phyloP scores from a whole-genome alignment of 2,797 vertebrate species.

The Sebastes itinus region DNA sequence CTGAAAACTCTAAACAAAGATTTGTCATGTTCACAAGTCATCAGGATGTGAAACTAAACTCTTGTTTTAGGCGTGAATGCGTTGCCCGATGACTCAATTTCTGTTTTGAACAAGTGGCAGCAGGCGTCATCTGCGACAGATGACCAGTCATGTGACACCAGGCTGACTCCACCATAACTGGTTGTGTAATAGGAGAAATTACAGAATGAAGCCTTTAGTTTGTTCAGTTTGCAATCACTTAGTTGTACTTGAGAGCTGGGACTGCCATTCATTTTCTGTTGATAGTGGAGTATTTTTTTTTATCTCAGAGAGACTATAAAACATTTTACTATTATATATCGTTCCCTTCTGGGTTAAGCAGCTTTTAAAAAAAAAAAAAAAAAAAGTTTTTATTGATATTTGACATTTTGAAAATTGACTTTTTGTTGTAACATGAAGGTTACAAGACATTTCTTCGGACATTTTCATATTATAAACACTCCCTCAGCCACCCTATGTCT shows the following conservation, averaged over 20 bases:
- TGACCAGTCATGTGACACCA: slow-evolving; percentile 44
- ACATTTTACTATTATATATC: not conserved
- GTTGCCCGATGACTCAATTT: slow-evolving; percentile 42
- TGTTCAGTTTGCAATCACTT: slow-evolving; percentile 21
- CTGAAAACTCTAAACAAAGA: not conserved
- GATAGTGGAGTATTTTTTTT: not conserved
- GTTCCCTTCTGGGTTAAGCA: too few species aligned
- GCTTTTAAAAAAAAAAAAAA: too few species aligned
- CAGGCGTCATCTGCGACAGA: slow-evolving; percentile 39
- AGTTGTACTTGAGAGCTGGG: not conserved
- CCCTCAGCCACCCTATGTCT: too few species aligned
- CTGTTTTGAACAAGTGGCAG: slow-evolving; percentile 41
- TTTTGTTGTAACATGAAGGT: too few species aligned
- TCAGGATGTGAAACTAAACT: slow-evolving; percentile 22
- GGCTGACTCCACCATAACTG: slow-evolving; percentile 26
- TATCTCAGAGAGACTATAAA: slow-evolving; percentile 19
- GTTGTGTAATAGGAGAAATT: slow-evolving; percentile 23
- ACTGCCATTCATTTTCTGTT: slow-evolving; percentile 4
- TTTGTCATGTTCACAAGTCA: not conserved
- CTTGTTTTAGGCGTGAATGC: slow-evolving; percentile 1
- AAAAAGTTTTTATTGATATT: too few species aligned
- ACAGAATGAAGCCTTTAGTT: slow-evolving; percentile 18
- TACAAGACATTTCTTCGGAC: too few species aligned
- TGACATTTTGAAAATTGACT: too few species aligned
- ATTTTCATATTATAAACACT: too few species aligned